Evolutionary conservation across 2,113 vertebrate species (phyloP).

Genomic region (Myiopsitta monachus): DNA sequence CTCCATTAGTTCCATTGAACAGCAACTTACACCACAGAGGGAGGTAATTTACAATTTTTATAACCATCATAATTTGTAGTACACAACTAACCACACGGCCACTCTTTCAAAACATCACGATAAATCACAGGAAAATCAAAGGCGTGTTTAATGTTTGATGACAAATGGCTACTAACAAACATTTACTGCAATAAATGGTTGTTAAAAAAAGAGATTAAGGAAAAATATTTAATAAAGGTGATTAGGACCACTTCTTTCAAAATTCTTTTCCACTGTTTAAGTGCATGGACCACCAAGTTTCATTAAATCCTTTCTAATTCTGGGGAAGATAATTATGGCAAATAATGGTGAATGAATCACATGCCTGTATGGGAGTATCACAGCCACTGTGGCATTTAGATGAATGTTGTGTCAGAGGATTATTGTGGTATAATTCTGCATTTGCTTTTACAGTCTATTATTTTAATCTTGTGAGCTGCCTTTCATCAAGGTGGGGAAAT

Average conservation of each 20-base stretch:
- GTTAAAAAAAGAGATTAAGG: slow-evolving; percentile 10
- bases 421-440: not conserved
- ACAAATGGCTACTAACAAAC: slow-evolving; percentile 32
- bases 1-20: not conserved
- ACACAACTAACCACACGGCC: slow-evolving; percentile 11
- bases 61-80: slow-evolving; percentile 14
- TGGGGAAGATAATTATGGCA: slow-evolving; percentile 47
- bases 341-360: slow-evolving; percentile 63
- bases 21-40: not conserved
- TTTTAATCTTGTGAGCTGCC: slow-evolving; percentile 44
- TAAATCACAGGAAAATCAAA: slow-evolving; percentile 44
- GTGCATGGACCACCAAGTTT: slow-evolving; percentile 45
- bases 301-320: slow-evolving; percentile 55
- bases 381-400: slow-evolving; percentile 34
- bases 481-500: slow-evolving; percentile 55
- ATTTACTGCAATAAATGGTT: not conserved
- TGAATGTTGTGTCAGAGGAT: slow-evolving; percentile 34
- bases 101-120: slow-evolving; percentile 20
- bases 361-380: slow-evolving; percentile 48
- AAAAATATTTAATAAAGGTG: not conserved
- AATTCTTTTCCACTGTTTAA: not conserved
- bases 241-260: slow-evolving; percentile 18
- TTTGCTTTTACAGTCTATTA: slow-evolving; percentile 31
- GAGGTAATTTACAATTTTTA: slow-evolving; percentile 40
- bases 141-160: not conserved